Evolutionary conservation across 1,140 invertebrate species (phyloP).

Genomic region (Ceratitis capitata): DNA sequence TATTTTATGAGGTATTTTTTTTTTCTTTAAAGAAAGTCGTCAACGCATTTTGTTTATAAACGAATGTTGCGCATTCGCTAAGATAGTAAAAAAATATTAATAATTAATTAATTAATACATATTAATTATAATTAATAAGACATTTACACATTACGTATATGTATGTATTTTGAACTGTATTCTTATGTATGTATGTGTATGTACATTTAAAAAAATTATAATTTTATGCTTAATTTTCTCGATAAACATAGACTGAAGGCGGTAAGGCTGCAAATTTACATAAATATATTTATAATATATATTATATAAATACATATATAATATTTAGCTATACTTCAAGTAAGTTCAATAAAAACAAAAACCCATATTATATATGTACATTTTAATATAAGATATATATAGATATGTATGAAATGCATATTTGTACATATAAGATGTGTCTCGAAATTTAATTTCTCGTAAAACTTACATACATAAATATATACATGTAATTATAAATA

Average conservation of each 20-base stretch:
- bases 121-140: not conserved
- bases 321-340: conserved; percentile 27
- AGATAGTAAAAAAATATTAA: no score
- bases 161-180: not conserved
- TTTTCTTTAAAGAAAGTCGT: no score
- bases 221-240: not conserved
- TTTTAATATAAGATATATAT: no score
- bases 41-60: not conserved
- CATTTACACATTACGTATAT: not conserved
- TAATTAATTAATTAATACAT: no score
- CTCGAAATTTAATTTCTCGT: conserved; percentile 29
- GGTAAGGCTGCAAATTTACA: conserved; percentile 31
- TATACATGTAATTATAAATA: not conserved
- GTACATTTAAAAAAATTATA: not conserved
- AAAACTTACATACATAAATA: not conserved
- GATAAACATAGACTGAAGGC: not conserved
- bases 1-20: no score
- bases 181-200: not conserved
- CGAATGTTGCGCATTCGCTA: not conserved
- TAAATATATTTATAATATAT: no score
- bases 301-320: no score
- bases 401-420: not conserved
- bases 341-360: not conserved
- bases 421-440: no score
- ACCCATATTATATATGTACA: not conserved